These are phyloP conservation scores for Poecilia wingei DNA, from an alignment of 2,797 vertebrate species.

Conservation along the genomic window DNA sequence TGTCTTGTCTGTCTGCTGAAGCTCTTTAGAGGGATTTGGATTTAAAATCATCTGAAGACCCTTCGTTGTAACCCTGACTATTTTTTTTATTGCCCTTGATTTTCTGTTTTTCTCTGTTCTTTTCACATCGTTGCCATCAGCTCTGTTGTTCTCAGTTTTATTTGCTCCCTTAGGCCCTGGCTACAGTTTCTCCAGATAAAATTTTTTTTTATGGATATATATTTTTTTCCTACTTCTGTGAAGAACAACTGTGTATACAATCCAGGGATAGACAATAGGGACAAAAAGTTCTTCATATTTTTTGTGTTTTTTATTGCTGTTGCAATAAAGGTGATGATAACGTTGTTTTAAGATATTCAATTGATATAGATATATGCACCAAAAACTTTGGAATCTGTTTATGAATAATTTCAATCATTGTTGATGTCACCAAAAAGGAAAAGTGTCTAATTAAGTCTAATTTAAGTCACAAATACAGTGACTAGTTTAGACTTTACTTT, in stretches of 20 bases:
- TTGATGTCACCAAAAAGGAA: not conserved
- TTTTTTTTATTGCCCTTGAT: constrained; percentile 33
- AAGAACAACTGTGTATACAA: not conserved
- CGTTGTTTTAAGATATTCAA: not conserved
- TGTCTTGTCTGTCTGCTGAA: constrained; percentile 60
- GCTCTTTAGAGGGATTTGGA: constrained; percentile 70
- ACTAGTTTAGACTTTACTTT: not conserved
- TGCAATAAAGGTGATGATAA: not conserved
- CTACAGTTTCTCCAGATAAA: not conserved
- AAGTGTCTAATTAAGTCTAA: not conserved
- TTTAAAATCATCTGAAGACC: constrained; percentile 64
- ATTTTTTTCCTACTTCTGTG: not conserved
- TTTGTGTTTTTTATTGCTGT: not conserved
- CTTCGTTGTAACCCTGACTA: constrained; percentile 39
- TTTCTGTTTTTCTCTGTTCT: constrained; percentile 59
- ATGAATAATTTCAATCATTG: not conserved
- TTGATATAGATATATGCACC: not conserved
- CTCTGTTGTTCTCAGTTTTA: constrained; percentile 4
- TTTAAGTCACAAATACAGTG: not conserved
- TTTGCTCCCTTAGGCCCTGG: not conserved
- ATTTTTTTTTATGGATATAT: not conserved
- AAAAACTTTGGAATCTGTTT: not conserved
- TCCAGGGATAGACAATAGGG: not conserved
- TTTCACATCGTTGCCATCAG: constrained; percentile 26
- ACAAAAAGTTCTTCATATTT: not conserved